Percentiles rank a stretch among this genome's conserved stretches.
Conservation (phyloP, 2,888 invertebrate genomes). For the Mesoligia furuncula region DNA sequence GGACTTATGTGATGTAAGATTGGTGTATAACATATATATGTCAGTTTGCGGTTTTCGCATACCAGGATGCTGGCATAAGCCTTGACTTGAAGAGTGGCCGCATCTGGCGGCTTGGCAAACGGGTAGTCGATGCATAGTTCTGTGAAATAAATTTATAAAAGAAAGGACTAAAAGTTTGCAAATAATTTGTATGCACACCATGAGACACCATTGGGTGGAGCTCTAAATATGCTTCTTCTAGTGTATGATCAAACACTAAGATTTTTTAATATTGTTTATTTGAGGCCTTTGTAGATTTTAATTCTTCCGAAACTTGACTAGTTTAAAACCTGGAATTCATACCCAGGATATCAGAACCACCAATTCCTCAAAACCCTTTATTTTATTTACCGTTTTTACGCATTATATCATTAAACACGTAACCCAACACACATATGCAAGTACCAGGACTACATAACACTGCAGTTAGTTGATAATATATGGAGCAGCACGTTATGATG, state of each 20-base stretch:
- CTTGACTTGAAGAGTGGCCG: neutral
- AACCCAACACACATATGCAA: neutral
- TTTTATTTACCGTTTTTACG: neutral
- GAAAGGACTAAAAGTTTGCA: no score
- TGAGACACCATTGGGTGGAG: neutral
- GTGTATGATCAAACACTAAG: neutral
- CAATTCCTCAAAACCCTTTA: no score
- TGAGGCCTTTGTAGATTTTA: neutral
- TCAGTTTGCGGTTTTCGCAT: neutral
- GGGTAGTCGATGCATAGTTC: neutral
- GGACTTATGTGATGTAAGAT: conserved; percentile 11
- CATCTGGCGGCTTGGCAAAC: neutral
- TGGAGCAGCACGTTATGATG: conserved; percentile 42
- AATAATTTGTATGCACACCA: neutral
- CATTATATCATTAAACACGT: conserved; percentile 2
- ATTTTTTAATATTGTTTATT: neutral
- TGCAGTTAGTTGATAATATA: conserved; percentile 51
- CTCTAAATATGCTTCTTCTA: neutral
- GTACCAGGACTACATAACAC: conserved; percentile 44
- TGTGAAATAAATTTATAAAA: no score
- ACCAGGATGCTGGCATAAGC: neutral
- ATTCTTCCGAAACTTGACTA: neutral
- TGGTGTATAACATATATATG: neutral
- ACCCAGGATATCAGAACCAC: no score
- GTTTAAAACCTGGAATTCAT: neutral